Evolutionary conservation across 2,888 invertebrate species (phyloP), one percentile per base, ranked within the genome.

Genomic region (Eilema depressum): DNA sequence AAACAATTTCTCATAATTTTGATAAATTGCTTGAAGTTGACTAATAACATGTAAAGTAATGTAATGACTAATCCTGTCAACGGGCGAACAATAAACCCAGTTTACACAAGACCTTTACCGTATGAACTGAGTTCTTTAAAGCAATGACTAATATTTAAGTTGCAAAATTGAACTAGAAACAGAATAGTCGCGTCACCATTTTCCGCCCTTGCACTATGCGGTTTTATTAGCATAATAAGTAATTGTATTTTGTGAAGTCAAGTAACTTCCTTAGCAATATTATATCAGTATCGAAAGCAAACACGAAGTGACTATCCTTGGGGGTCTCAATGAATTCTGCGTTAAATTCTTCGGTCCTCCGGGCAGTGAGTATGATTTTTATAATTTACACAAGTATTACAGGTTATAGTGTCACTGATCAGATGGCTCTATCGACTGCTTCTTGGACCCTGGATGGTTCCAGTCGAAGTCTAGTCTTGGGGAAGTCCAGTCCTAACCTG

Each of bases 291-390:
- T 99, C 91, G 99, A 99, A 96, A 99, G 99, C 93, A 99, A 99
- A 95, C 99, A 99, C 94, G 99, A 99, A 95, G 99, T 99, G 79
- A 99, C 99, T 68, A 99, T 99, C 87, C 96, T 99, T 77, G 99
- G 99, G 73, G 99, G 99, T 69, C 97, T 99, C 76, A 99, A 99
- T 95, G 99, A 99, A 96, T 99, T 99, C 96, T 99, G 99, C 93
- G 99, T 99, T 78, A 99, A 99, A 96, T 99, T 99, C 96, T 99
- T 99, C 94, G 99, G 99, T 74, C 99, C 99, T 68, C 97, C 98
- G 88, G 99, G 98, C 93, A 99, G 99, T 98, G 91, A 97, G 97
- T 97, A 93, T 68, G 14, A 20, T 53, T n/a, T 64, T n/a, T 64
- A n/a, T n/a, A 53, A 53, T 53, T 7, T 8, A n/a, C 20, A 47